phyloP scores from a whole-genome alignment of 2,888 invertebrate genomes.

The Drosophila imparisetae region DNA sequence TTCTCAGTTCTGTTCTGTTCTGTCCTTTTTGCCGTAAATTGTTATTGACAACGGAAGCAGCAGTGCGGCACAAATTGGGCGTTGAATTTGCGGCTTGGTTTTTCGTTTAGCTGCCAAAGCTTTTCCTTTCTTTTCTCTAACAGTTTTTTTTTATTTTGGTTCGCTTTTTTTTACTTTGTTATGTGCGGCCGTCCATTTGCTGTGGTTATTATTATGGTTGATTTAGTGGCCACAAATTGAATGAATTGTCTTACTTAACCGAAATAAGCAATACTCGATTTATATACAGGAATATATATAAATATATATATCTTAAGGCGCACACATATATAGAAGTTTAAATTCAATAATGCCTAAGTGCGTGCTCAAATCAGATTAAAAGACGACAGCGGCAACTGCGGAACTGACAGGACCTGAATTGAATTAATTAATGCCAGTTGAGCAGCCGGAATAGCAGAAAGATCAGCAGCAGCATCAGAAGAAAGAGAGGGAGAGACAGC shows the following conservation, averaged over 20 bases:
- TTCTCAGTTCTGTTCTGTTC: slow-evolving; percentile 29
- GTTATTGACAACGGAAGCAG: slow-evolving; percentile 81
- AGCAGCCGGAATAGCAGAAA: slow-evolving; percentile 29
- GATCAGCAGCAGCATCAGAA: slow-evolving; percentile 2
- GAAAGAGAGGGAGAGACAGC: neutral
- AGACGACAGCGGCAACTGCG: slow-evolving; percentile 34
- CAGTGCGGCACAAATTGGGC: slow-evolving; percentile 79
- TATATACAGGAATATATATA: slow-evolving; percentile 5
- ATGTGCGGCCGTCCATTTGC: slow-evolving; percentile 61
- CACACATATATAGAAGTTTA: slow-evolving; percentile 53
- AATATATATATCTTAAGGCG: neutral
- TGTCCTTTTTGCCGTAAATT: slow-evolving; percentile 72
- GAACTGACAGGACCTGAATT: slow-evolving; percentile 72
- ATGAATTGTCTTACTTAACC: slow-evolving; percentile 80
- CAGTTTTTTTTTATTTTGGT: slow-evolving; percentile 19
- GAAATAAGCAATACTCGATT: slow-evolving; percentile 69
- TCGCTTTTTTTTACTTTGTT: slow-evolving; percentile 24
- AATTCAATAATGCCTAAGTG: slow-evolving; percentile 75
- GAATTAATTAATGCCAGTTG: slow-evolving; percentile 74
- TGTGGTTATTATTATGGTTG: slow-evolving; percentile 80
- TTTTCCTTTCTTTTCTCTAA: slow-evolving; percentile 28
- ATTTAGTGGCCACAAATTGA: slow-evolving; percentile 80
- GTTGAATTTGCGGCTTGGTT: slow-evolving; percentile 77
- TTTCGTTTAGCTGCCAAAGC: slow-evolving; percentile 53
- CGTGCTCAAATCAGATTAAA: slow-evolving; percentile 74